Base-by-base conservation (phyloP, 1,140 invertebrate genomes). In the Cyphomyrmex costatus region DNA sequence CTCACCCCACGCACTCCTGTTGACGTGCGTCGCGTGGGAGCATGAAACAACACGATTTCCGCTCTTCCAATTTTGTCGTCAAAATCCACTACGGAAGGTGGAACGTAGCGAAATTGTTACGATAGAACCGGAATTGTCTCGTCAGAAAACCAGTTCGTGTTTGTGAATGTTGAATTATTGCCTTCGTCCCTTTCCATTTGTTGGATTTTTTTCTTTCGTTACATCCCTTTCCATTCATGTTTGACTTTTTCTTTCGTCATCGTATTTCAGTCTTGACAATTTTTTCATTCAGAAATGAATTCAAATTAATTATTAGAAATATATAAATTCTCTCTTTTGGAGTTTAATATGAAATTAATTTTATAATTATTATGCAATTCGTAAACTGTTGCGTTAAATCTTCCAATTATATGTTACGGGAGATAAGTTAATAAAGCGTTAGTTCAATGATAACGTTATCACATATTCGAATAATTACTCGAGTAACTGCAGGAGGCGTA, bases 21-120 rank as follows among this genome's bases (percentile, higher is more conserved):
- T 49, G 68, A 49, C 68, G 56, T 27, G 53, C 14, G 68, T 73
- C 53, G 36, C 68, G 68, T 83, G 36, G 68, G 14, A 46, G 33
- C 51, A 24, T 19, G 33, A 73, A 82, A 60, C 33, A 30, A 12
- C 24, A 24, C 24, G 42, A 83, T 49, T 83, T 21, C 14, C 79
- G 14, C 24, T 27, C 19, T 60, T 49, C 36, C 36, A 74, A 83
- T 73, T 74, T 74, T 6, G n/a, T 33, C 10, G 4, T 5, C 21
- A n/a, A 80, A 71, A 71, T 58, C 12, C 33, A 60, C 36, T n/a
- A 66, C 7, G 36, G 21, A 71, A 51, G n/a, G 21, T 24, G 42
- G 30, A 7, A 19, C 58, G 6, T 27, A 2, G n/a, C 19, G 30
- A 53, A 71, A 82, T 82, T 58, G 19, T 73, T 73, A 46, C 46